These are phyloP conservation scores for Stenodera caucasica DNA, from an alignment of 2,888 invertebrate species.

Conservation along the genomic window DNA sequence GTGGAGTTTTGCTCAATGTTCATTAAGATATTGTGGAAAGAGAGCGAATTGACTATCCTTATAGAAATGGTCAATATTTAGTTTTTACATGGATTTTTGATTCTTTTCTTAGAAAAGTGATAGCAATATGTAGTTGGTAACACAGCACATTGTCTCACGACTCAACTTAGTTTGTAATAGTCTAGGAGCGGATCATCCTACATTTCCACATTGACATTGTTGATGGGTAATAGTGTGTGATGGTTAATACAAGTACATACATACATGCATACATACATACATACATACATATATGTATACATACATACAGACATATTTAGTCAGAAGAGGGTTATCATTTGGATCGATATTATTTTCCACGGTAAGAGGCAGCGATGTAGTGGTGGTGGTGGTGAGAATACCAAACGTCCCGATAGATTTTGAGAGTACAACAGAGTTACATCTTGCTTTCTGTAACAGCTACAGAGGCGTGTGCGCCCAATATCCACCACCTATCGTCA, in stretches of 20 bases:
- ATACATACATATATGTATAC: too few relatives aligned
- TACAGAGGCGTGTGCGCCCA: conserved; percentile 37
- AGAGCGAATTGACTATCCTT: too few relatives aligned
- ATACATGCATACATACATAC: too few relatives aligned
- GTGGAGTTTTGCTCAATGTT: too few relatives aligned
- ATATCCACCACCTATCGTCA: conserved; percentile 16
- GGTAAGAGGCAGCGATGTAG: conserved; percentile 16
- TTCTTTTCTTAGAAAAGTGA: too few relatives aligned
- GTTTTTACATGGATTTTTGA: too few relatives aligned
- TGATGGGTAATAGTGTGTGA: neutral
- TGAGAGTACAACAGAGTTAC: conserved; percentile 28
- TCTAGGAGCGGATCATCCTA: neutral
- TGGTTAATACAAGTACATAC: conserved; percentile 14
- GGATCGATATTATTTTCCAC: conserved; percentile 35
- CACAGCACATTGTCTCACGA: too few relatives aligned
- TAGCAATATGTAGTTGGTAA: too few relatives aligned
- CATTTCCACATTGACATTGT: neutral
- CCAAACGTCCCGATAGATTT: conserved; percentile 34
- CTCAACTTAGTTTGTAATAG: too few relatives aligned
- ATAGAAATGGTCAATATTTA: too few relatives aligned
- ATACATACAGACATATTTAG: too few relatives aligned
- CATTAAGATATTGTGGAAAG: too few relatives aligned
- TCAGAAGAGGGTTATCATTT: conserved; percentile 28
- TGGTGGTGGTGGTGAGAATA: conserved; percentile 27
- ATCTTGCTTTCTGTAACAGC: conserved; percentile 31